phyloP scores from a whole-genome alignment of 2,797 vertebrate species.

The Perdix hodgsoniae region DNA sequence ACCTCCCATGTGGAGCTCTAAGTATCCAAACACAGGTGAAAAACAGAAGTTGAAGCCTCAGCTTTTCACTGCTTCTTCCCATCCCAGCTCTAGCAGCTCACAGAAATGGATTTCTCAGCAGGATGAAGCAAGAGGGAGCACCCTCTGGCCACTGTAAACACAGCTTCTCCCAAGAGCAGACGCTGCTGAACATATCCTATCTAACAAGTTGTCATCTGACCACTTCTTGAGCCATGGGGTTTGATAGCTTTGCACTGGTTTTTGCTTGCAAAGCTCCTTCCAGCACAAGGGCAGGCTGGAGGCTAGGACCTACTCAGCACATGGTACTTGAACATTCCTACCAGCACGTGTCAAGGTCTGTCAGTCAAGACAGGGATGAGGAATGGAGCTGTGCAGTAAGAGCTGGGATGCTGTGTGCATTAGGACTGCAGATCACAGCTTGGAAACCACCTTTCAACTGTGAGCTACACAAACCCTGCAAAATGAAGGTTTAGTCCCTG shows the following conservation, averaged over 20 bases:
- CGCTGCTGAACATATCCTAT: rapidly evolving
- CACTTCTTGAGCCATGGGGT: background rate
- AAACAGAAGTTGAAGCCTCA: background rate
- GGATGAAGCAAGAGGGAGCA: background rate
- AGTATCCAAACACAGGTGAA: background rate
- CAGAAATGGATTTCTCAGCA: background rate
- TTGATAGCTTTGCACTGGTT: background rate
- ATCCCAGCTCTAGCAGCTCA: background rate
- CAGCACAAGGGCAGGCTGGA: background rate
- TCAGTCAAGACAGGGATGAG: rapidly evolving
- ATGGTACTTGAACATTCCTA: rapidly evolving
- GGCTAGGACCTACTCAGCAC: background rate
- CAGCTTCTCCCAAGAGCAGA: background rate
- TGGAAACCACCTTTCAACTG: background rate
- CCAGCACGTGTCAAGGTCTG: background rate
- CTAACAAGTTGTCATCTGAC: background rate
- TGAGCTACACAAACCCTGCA: background rate
- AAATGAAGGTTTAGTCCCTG: background rate
- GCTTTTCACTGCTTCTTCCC: background rate
- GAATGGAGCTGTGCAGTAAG: background rate
- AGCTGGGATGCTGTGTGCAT: background rate
- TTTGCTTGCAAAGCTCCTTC: background rate
- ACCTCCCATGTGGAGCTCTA: background rate
- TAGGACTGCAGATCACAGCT: rapidly evolving
- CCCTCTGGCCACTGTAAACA: background rate